Conservation (phyloP, 2,888 invertebrate genomes). For the Aleiodes testaceus region DNA sequence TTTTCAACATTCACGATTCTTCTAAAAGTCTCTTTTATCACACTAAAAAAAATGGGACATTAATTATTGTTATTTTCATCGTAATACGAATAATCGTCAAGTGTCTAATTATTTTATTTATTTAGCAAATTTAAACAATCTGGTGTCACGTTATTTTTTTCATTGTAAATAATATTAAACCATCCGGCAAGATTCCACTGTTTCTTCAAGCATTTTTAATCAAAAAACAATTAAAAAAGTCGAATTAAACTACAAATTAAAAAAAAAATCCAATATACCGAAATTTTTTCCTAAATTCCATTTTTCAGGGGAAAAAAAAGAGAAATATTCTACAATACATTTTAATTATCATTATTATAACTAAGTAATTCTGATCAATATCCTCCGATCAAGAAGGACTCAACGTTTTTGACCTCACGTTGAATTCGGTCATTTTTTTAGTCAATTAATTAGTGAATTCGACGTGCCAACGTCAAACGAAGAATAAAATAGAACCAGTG, state of each 20-base stretch:
- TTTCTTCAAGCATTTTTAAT: slow-evolving; percentile 10
- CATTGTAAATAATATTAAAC: slow-evolving; percentile 24
- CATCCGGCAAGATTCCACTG: neutral
- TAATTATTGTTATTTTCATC: neutral
- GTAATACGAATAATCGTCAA: slow-evolving; percentile 10
- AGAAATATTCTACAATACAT: slow-evolving; percentile 17
- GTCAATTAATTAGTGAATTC: slow-evolving; percentile 11
- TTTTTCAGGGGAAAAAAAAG: too few relatives aligned
- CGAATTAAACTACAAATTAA: neutral
- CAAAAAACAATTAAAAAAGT: slow-evolving; percentile 4
- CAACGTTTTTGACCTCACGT: neutral
- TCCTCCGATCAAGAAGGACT: slow-evolving; percentile 30
- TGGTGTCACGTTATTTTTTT: neutral
- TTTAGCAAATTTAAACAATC: neutral
- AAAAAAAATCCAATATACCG: neutral
- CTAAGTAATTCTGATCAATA: slow-evolving; percentile 29
- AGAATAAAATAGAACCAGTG: slow-evolving; percentile 15
- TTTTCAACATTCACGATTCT: slow-evolving; percentile 20
- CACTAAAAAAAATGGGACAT: slow-evolving; percentile 12
- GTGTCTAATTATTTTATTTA: slow-evolving; percentile 1
- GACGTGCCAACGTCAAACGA: slow-evolving; percentile 30
- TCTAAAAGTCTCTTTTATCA: slow-evolving; percentile 19
- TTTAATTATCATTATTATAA: neutral
- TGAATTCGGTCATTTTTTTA: neutral
- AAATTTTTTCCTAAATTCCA: neutral